phyloP scores from a whole-genome alignment of 2,888 invertebrate species.

The Deroplatys truncata region DNA sequence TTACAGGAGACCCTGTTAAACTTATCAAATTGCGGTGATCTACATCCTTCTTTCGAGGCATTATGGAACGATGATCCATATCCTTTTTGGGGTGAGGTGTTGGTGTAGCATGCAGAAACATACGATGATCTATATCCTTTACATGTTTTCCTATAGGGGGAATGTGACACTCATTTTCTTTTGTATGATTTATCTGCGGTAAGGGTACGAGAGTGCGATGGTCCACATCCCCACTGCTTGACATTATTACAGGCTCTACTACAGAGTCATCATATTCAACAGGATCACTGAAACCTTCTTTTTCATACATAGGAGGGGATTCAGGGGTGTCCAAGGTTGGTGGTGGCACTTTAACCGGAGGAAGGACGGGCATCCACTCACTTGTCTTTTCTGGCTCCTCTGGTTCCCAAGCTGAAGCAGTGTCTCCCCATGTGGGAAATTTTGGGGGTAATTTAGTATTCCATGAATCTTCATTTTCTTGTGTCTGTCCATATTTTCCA shows the following conservation, averaged over 20 bases:
- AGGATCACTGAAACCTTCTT: conserved; percentile 54
- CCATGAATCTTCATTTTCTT: conserved; percentile 26
- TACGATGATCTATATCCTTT: conserved; percentile 50
- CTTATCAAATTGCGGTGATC: conserved; percentile 69
- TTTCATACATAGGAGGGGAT: conserved; percentile 62
- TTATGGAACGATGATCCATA: conserved; percentile 29
- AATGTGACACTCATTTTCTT: background rate
- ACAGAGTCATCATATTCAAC: conserved; percentile 59
- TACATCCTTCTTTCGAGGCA: conserved; percentile 30
- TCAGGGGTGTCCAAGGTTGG: conserved; percentile 55
- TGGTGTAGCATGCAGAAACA: conserved; percentile 48
- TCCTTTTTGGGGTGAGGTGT: conserved; percentile 21
- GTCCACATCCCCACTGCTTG: conserved; percentile 56
- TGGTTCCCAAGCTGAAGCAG: conserved; percentile 23
- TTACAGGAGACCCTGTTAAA: conserved; percentile 66
- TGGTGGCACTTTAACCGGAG: conserved; percentile 40
- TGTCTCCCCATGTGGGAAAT: conserved; percentile 45
- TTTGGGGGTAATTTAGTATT: conserved; percentile 42
- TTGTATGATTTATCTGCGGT: conserved; percentile 38
- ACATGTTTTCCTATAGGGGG: conserved; percentile 1
- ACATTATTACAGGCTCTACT: conserved; percentile 23
- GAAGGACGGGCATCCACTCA: conserved; percentile 40
- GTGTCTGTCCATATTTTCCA: conserved; percentile 20
- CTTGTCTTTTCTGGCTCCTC: conserved; percentile 39
- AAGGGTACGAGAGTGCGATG: conserved; percentile 56